Percentiles rank a stretch among this genome's conserved stretches.
Evolutionary conservation across 1,140 invertebrate species (phyloP).

Genomic region (Heliconius hermathena): DNA sequence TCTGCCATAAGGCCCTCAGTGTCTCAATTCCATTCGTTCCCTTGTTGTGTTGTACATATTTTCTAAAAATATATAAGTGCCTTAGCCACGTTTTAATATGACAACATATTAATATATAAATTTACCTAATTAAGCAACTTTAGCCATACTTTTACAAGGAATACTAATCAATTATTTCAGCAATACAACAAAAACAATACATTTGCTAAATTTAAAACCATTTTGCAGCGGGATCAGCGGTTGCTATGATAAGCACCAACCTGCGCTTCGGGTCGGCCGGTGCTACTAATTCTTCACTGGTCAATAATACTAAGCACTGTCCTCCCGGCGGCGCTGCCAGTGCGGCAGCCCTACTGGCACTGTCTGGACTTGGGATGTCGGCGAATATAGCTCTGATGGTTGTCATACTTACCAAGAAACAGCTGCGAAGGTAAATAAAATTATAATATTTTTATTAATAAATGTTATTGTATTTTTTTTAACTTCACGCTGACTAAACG

Average conservation of each 20-base stretch:
- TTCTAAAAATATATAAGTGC: not conserved
- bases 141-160: no score
- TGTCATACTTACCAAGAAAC: slow-evolving; percentile 89
- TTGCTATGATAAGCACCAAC: slow-evolving; percentile 90
- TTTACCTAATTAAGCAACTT: no score
- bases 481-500: no score
- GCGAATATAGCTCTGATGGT: slow-evolving; percentile 92
- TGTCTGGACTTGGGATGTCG: slow-evolving; percentile 90
- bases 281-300: slow-evolving; percentile 84
- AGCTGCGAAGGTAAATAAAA: slow-evolving; percentile 85
- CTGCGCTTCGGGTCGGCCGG: slow-evolving; percentile 86
- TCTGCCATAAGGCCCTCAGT: no score
- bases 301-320: slow-evolving; percentile 87
- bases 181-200: no score
- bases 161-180: no score
- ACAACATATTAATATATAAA: no score
- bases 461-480: not conserved
- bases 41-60: not conserved
- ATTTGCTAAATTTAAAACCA: not conserved
- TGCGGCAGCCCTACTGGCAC: slow-evolving; percentile 88
- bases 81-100: no score
- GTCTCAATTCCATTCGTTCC: no score
- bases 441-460: not conserved
- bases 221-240: slow-evolving; percentile 83
- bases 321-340: slow-evolving; percentile 91